Conservation (phyloP, 2,888 invertebrate species). For the Hypselothyrea guttata region DNA sequence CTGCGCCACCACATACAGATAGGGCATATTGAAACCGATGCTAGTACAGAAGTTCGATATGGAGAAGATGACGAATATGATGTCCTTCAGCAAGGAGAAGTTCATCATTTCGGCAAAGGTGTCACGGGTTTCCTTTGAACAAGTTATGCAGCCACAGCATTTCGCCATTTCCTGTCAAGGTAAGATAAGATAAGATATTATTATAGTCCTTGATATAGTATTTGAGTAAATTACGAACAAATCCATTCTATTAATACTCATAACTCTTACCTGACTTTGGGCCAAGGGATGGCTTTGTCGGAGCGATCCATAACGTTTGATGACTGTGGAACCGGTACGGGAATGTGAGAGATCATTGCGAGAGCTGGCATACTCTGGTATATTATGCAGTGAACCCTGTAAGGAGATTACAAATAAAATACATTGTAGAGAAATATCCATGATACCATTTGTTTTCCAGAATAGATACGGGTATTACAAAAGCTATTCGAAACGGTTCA, state of each 20-base stretch:
- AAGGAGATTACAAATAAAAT: neutral
- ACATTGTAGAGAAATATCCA: too few species aligned
- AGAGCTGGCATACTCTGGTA: conserved; percentile 83
- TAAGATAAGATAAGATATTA: neutral
- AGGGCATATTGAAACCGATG: conserved; percentile 96
- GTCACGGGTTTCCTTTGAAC: conserved; percentile 87
- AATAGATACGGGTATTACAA: too few species aligned
- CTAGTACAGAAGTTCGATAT: conserved; percentile 94
- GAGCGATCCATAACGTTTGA: conserved; percentile 82
- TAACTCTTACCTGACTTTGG: conserved; percentile 69
- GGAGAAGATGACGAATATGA: conserved; percentile 94
- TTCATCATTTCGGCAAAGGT: conserved; percentile 92
- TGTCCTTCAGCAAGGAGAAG: conserved; percentile 91
- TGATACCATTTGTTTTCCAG: too few species aligned
- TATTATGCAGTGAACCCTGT: conserved; percentile 84
- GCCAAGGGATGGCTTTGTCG: conserved; percentile 69
- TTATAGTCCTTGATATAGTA: too few species aligned
- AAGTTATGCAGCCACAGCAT: conserved; percentile 85
- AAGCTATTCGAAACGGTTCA: too few species aligned
- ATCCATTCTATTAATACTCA: too few species aligned
- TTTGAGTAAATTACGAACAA: too few species aligned
- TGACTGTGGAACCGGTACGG: conserved; percentile 76
- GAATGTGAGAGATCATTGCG: conserved; percentile 82
- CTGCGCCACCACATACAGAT: conserved; percentile 91
- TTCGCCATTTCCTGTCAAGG: conserved; percentile 76